Percentiles rank a stretch among this genome's conserved stretches.
Conservation (phyloP, 2,797 vertebrate species). For the Lacerta bilineata region DNA sequence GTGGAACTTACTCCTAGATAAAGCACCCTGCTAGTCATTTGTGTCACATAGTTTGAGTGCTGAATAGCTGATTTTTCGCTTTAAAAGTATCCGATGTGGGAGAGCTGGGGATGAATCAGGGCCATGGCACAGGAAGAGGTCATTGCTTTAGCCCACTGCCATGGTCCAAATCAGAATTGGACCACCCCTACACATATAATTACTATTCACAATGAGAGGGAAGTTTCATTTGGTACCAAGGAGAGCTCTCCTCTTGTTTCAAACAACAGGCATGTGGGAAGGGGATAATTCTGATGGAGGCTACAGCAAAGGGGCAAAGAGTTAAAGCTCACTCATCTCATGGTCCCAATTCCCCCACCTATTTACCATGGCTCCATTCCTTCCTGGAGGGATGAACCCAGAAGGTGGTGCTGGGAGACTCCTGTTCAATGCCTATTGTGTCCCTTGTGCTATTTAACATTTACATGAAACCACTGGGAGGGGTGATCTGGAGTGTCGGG, state of each 20-base stretch:
- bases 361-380: too few species aligned
- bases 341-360: too few species aligned
- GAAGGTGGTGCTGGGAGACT: too few species aligned
- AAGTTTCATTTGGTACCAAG: too few species aligned
- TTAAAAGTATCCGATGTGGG: neutral
- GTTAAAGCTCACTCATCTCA: too few species aligned
- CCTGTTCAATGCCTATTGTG: too few species aligned
- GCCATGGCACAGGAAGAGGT: neutral
- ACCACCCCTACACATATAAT: neutral
- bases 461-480: too few species aligned
- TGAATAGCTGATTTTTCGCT: neutral
- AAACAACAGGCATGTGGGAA: neutral
- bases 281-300: neutral
- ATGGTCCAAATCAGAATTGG: neutral
- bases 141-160: too few species aligned
- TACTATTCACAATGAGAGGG: neutral
- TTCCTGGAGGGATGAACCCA: too few species aligned
- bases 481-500: too few species aligned
- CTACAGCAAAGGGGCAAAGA: neutral
- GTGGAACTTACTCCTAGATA: neutral
- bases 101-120: neutral
- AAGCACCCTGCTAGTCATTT: neutral
- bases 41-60: neutral
- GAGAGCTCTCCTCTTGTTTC: neutral
- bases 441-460: too few species aligned